A percentile compares a stretch with the other conserved stretches of the same genome.
phyloP scores from a whole-genome alignment of 2,113 vertebrate genomes.

The Aphyosemion australe region DNA sequence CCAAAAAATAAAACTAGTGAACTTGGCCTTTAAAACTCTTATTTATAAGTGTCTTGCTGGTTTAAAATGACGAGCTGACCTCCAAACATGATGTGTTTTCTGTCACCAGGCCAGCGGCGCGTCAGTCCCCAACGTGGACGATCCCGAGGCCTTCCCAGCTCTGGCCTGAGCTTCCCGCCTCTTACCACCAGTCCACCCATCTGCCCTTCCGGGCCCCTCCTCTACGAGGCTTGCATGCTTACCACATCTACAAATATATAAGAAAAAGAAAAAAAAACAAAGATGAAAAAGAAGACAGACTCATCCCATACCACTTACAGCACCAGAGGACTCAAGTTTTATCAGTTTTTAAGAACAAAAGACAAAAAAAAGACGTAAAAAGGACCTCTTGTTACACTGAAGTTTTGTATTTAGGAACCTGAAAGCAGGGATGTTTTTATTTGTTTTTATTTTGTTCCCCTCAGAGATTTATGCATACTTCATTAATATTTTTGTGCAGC shows the following conservation, averaged over 20 bases:
- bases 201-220: constrained; percentile 85
- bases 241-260: constrained; percentile 94
- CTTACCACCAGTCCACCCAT: constrained; percentile 84
- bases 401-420: constrained; percentile 99
- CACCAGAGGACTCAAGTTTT: constrained; percentile 96
- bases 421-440: constrained; percentile 99
- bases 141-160: constrained; percentile 98
- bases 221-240: constrained; percentile 99
- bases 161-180: constrained; percentile 85
- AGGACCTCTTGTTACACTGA: constrained; percentile 99
- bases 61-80: too few species aligned
- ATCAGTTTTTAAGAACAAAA: constrained; percentile 91
- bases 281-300: constrained; percentile 80
- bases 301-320: constrained; percentile 94
- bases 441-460: constrained; percentile 76
- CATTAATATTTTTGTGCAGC: constrained; percentile 95
- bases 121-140: constrained; percentile 97
- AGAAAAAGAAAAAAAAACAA: too few species aligned
- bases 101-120: constrained; percentile 85
- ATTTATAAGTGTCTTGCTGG: too few species aligned
- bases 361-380: constrained; percentile 76
- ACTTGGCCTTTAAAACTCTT: too few species aligned
- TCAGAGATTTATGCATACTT: constrained; percentile 95
- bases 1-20: too few species aligned
- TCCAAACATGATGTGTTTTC: background rate